Base-by-base conservation (phyloP, 2,797 vertebrate genomes). In the Ctenochaetus hawaiiensis region DNA sequence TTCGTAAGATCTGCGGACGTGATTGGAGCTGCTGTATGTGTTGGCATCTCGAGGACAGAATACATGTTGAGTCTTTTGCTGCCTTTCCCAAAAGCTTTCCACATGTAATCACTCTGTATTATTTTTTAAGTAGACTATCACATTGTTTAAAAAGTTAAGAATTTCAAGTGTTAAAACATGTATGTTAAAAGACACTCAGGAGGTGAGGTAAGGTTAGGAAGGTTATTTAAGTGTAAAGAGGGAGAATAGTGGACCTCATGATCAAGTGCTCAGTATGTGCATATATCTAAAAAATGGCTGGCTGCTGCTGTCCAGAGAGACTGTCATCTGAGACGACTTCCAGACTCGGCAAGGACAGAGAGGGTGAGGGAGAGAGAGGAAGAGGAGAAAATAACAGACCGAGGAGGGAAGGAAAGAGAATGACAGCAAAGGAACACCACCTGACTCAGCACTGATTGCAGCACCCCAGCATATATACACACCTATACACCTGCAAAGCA, bases 271-370 rank as follows among this genome's bases (percentile, higher is more conserved):
- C 14, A 73, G 16, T 69, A 75, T 72, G 65, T 86, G 89, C 69
- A 80, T 82, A 72, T 63, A 77, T 87, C 80, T 72, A 80, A 83
- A 86, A 78, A 89, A 88, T 75, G 60, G 26, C 67, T 48, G 82
- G 71, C 78, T 81, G 78, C 80, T 74, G 75, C 72, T 62, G 74
- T 65, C 72, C 69, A 59, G 67, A 85, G 85, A 90, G 81, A 88
- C 67, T 89, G 93, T 91, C 89, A 95, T 83, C 52, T 61, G 86
- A 88, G 89, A 92, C 63, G 77, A 89, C 79, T 88, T 85, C 89
- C 93, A 94, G 93, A 94, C 91, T 92, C 82, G 22, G 87, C 94
- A 95, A 93, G 88, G 93, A 78, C 89, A 84, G 78, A 1, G 74
- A 81, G 83, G 83, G 56, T 76, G 69, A 83, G 69, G 63, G 70